Evolutionary conservation across 2,888 invertebrate species (phyloP).

Genomic region (Acrocera orbiculus): DNA sequence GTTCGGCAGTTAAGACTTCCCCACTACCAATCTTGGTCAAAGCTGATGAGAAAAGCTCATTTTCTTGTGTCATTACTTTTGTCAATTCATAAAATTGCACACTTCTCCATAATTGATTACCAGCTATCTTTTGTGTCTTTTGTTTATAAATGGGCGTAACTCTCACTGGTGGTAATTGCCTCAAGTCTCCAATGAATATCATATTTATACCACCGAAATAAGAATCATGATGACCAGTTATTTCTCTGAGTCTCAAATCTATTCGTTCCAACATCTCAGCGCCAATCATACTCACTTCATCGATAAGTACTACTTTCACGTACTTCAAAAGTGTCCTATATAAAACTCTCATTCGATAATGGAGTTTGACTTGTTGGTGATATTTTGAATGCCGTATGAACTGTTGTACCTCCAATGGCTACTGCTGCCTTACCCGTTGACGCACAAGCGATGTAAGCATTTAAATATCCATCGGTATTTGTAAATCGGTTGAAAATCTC

Average conservation of each 20-base stretch:
- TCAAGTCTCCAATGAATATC: conserved; percentile 23
- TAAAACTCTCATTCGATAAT: conserved; percentile 14
- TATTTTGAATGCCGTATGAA: conserved; percentile 17
- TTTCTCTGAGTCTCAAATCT: conserved; percentile 20
- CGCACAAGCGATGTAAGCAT: conserved; percentile 22
- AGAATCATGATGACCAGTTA: conserved; percentile 17
- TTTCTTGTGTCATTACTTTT: background rate
- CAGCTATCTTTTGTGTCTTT: conserved; percentile 12
- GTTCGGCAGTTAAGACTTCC: background rate
- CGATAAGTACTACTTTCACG: conserved; percentile 18
- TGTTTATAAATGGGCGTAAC: conserved; percentile 19
- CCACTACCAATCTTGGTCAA: background rate
- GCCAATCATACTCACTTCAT: conserved; percentile 23
- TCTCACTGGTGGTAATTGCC: conserved; percentile 22
- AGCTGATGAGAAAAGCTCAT: background rate
- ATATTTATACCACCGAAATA: conserved; percentile 22
- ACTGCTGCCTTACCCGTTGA: conserved; percentile 19
- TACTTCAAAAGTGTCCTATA: conserved; percentile 13
- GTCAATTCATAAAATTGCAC: background rate
- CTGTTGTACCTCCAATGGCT: conserved; percentile 17
- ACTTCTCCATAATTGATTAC: conserved; percentile 18
- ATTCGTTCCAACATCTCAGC: conserved; percentile 18
- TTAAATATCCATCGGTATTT: conserved; percentile 20
- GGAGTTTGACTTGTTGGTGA: conserved; percentile 13
- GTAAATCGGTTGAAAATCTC: conserved; percentile 27